Percentiles rank a stretch among this genome's conserved stretches.
phyloP scores from a whole-genome alignment of 2,797 vertebrate species.

The Rhynchotus rufescens region DNA sequence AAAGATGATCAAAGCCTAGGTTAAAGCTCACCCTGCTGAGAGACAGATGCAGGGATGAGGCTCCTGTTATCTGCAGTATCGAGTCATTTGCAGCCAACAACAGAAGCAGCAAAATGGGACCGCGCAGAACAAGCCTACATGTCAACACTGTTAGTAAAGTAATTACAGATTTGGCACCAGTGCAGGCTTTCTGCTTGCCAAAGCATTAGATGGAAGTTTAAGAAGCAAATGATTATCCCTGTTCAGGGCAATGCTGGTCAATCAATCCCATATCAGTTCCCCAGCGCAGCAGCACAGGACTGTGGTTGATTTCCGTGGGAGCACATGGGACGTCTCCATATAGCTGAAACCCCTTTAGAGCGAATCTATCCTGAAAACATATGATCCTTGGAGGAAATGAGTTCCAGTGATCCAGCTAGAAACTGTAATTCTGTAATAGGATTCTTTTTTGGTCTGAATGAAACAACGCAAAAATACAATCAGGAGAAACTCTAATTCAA shows the following conservation, averaged over 20 bases:
- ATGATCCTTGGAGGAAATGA: not conserved
- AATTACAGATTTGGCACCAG: slow-evolving; percentile 72
- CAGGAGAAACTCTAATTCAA: not conserved
- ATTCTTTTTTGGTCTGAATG: not conserved
- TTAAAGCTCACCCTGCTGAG: slow-evolving; percentile 49
- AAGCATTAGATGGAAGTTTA: slow-evolving; percentile 58
- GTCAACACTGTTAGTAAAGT: slow-evolving; percentile 57
- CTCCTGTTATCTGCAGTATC: slow-evolving; percentile 41
- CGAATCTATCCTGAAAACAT: not conserved
- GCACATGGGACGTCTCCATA: not conserved
- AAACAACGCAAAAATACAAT: not conserved
- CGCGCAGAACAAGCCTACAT: slow-evolving; percentile 46
- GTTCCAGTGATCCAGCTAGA: not conserved
- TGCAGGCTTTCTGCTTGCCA: slow-evolving; percentile 52
- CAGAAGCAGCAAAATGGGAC: slow-evolving; percentile 46
- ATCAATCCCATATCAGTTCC: slow-evolving; percentile 57
- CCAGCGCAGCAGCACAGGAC: not conserved
- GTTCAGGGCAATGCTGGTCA: slow-evolving; percentile 41
- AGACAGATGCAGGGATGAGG: slow-evolving; percentile 58
- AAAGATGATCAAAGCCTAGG: not conserved
- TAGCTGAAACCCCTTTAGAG: slow-evolving; percentile 42
- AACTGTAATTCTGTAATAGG: not conserved
- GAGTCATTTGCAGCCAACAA: slow-evolving; percentile 36
- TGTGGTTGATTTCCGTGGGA: slow-evolving; percentile 7
- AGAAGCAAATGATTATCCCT: slow-evolving; percentile 66